Percentiles rank a stretch among this genome's conserved stretches.
phyloP scores from a whole-genome alignment of 2,113 vertebrate genomes.

The Syngnathus scovelli region DNA sequence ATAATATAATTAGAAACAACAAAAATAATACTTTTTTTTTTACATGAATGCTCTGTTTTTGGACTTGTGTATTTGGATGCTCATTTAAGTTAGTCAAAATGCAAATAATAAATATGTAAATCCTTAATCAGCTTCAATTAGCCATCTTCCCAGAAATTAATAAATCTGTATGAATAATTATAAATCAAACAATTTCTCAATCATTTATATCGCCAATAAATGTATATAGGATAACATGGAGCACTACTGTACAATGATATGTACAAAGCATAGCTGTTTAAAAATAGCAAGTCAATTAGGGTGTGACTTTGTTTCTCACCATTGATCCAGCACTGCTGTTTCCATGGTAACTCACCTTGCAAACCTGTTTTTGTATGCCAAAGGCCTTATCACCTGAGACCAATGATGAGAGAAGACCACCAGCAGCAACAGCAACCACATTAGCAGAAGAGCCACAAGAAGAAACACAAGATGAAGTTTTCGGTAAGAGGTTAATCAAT shows the following conservation, averaged over 20 bases:
- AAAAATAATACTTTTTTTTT: not conserved
- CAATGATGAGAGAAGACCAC: conserved; percentile 1
- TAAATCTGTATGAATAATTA: not conserved
- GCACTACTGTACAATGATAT: not conserved
- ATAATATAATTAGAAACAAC: not conserved
- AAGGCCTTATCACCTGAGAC: conserved; percentile 57
- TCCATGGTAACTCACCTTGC: conserved; percentile 62
- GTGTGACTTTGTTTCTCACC: not conserved
- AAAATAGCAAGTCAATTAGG: conserved; percentile 5
- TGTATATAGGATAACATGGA: not conserved
- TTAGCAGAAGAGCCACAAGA: conserved; percentile 21
- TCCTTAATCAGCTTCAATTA: not conserved
- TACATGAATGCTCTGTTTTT: not conserved
- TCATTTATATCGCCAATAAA: not conserved
- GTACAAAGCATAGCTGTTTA: conserved; percentile 3
- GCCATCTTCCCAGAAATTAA: not conserved
- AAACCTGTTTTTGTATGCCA: conserved; percentile 55
- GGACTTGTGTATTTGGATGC: too few relatives aligned
- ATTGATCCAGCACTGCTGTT: conserved; percentile 47
- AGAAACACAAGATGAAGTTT: conserved; percentile 81
- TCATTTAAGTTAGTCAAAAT: not conserved
- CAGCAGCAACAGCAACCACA: not conserved
- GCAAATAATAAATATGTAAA: not conserved
- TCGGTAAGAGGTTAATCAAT: conserved; percentile 69
- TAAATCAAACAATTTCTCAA: not conserved